Percentiles rank a stretch among this genome's conserved stretches.
Evolutionary conservation across 2,888 invertebrate genomes (phyloP).

Genomic region (Phengaris arion): DNA sequence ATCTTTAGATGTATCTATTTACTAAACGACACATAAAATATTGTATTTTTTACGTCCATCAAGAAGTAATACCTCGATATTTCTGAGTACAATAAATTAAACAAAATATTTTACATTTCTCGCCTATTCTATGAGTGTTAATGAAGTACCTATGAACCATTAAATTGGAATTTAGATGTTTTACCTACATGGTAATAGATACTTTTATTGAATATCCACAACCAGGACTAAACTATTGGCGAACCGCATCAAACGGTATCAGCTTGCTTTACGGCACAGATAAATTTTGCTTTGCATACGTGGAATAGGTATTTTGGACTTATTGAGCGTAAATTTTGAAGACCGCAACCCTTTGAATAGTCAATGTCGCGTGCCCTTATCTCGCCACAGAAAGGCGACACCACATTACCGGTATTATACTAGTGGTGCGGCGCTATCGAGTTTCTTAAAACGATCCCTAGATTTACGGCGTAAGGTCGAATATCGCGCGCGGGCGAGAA

Average conservation of each 20-base stretch:
- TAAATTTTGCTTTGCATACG: constrained; percentile 47
- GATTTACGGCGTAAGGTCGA: constrained; percentile 56
- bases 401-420: constrained; percentile 78
- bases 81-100: too few relatives aligned
- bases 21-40: too few relatives aligned
- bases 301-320: constrained; percentile 67
- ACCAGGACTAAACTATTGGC: constrained; percentile 9
- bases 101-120: too few relatives aligned
- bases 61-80: too few relatives aligned
- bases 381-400: constrained; percentile 78
- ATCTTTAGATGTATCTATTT: too few relatives aligned
- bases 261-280: constrained; percentile 31
- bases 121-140: too few relatives aligned
- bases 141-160: neutral
- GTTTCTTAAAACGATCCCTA: constrained; percentile 54
- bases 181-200: neutral
- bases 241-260: constrained; percentile 28
- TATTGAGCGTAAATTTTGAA: constrained; percentile 79
- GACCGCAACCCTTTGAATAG: constrained; percentile 80
- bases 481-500: constrained; percentile 63
- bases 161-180: neutral
- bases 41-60: too few relatives aligned
- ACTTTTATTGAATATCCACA: neutral
- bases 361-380: constrained; percentile 80
- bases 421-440: constrained; percentile 48